phyloP scores from a whole-genome alignment of 2,113 vertebrate species.

The Corvus moneduloides region DNA sequence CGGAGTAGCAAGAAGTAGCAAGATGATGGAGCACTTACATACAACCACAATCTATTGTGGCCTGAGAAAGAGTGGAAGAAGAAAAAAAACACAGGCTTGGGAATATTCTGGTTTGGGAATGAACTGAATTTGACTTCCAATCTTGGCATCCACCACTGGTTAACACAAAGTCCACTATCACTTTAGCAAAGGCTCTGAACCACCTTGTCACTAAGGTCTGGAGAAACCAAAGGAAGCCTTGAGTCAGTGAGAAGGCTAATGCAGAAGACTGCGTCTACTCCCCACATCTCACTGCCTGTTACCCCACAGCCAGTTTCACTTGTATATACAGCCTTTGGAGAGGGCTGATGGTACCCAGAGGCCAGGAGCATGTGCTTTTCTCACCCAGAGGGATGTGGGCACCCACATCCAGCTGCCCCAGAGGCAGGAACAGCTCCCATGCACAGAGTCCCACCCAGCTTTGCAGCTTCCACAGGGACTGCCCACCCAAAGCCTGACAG shows the following conservation, averaged over 20 bases:
- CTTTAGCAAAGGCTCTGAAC: not conserved
- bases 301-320: not conserved
- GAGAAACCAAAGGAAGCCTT: not conserved
- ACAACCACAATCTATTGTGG: not conserved
- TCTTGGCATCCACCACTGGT: not conserved
- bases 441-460: not conserved
- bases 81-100: accelerated
- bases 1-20: not conserved
- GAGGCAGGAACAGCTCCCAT: not conserved
- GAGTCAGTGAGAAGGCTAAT: not conserved
- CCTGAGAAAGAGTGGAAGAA: not conserved
- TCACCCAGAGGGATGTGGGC: not conserved
- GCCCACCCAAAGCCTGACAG: accelerated
- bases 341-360: not conserved
- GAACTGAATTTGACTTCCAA: not conserved
- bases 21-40: not conserved
- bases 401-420: not conserved
- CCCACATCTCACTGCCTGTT: accelerated
- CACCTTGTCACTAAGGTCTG: not conserved
- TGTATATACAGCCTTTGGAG: not conserved
- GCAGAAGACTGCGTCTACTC: not conserved
- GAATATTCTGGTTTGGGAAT: not conserved
- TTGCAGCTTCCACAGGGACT: not conserved
- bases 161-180: not conserved
- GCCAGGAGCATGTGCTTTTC: not conserved